Percentiles rank a stretch among this genome's conserved stretches.
Conservation (phyloP, 2,888 invertebrate species). For the Pollenia angustigena region DNA sequence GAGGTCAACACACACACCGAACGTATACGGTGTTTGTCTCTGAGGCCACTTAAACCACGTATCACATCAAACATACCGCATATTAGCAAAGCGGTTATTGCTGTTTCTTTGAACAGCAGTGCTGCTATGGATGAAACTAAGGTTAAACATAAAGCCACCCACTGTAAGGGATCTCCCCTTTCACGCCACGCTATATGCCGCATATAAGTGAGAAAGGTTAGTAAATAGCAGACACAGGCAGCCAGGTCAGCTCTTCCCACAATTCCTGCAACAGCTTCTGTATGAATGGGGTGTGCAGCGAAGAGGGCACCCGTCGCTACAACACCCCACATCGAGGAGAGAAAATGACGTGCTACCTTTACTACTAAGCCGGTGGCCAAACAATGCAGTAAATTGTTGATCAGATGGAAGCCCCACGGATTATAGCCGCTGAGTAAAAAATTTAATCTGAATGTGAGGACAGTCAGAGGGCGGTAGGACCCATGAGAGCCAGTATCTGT, state of each 20-base stretch:
- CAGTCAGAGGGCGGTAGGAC: conserved; percentile 96
- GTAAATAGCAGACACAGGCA: conserved; percentile 94
- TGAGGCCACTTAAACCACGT: conserved; percentile 84
- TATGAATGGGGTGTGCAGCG: conserved; percentile 97
- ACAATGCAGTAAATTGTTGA: conserved; percentile 94
- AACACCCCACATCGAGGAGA: conserved; percentile 89
- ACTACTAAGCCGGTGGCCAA: conserved; percentile 93
- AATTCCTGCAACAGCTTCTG: conserved; percentile 97
- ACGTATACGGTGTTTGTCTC: conserved; percentile 88
- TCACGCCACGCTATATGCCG: conserved; percentile 90
- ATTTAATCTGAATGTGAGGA: conserved; percentile 94
- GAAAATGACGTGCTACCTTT: conserved; percentile 89
- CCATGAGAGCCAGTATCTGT: conserved; percentile 97
- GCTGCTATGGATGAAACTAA: conserved; percentile 90
- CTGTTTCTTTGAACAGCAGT: conserved; percentile 97
- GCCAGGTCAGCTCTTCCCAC: conserved; percentile 98
- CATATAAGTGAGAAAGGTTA: conserved; percentile 93
- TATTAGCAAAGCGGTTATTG: conserved; percentile 94
- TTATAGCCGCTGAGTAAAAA: conserved; percentile 90
- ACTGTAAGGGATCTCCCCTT: conserved; percentile 84
- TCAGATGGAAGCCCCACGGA: conserved; percentile 93
- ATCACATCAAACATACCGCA: conserved; percentile 95
- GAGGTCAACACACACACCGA: conserved; percentile 89
- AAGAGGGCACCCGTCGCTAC: conserved; percentile 93
- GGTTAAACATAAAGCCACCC: conserved; percentile 87